Evolutionary conservation across 2,888 invertebrate genomes (phyloP).

Genomic region (Leptopilina syphax): DNA sequence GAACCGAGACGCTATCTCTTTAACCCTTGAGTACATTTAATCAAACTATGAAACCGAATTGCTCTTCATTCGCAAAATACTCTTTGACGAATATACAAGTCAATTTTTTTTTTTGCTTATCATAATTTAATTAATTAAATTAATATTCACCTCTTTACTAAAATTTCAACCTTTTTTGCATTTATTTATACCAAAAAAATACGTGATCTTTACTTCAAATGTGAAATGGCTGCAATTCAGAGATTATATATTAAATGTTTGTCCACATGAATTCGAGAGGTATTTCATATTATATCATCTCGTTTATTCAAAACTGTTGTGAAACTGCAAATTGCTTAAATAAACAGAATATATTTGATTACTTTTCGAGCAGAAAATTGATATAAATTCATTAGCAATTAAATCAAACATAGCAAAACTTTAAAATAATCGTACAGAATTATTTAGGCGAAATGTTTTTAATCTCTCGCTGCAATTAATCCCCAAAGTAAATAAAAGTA

Average conservation of each 20-base stretch:
- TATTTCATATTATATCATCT: conserved; percentile 10
- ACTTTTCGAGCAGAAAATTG: conserved; percentile 7
- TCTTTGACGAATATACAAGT: neutral
- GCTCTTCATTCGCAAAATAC: conserved; percentile 1
- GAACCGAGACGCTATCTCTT: conserved; percentile 12
- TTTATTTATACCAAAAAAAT: too few species aligned
- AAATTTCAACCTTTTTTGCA: too few species aligned
- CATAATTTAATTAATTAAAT: neutral
- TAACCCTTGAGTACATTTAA: conserved; percentile 20
- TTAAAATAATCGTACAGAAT: neutral
- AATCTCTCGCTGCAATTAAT: too few species aligned
- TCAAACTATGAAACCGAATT: conserved; percentile 25
- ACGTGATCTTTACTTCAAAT: neutral
- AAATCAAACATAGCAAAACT: neutral
- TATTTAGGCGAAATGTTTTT: neutral
- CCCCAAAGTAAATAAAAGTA: too few species aligned
- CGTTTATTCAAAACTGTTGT: conserved; percentile 26
- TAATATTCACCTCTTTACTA: neutral
- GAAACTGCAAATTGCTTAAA: neutral
- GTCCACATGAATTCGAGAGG: neutral
- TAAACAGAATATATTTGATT: conserved; percentile 26
- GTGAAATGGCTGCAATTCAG: conserved; percentile 2
- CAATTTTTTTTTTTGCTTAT: neutral
- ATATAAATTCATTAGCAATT: neutral
- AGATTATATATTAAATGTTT: conserved; percentile 34